Evolutionary conservation across 2,797 vertebrate species (phyloP), one percentile per base, ranked within the genome.

Genomic region (Poeciliopsis paucimaculata): DNA sequence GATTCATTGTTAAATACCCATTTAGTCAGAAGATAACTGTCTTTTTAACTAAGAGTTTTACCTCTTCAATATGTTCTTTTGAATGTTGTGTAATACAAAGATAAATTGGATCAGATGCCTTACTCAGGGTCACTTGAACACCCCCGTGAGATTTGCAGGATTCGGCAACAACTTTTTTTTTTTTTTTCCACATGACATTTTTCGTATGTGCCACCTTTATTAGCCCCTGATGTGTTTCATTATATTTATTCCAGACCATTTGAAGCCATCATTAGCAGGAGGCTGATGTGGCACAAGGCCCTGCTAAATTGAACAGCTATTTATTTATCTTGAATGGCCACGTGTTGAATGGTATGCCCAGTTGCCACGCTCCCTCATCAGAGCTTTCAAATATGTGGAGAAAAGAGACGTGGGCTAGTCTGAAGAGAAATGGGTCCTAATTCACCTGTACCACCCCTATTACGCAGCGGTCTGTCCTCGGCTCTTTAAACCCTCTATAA

Each of bases 401-500:
- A 80, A 79, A 86, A 77, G 72, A 82, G 76, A 84, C 77, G 82
- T 87, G 81, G 84, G 85, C 84, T 53, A 77, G 81, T 84, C 79
- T 76, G 82, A 73, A 73, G 88, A 82, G 82, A 83, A 64, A 84
- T 75, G 77, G 85, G 81, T 82, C 78, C 87, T 82, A 75, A 87
- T 93, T 88, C 91, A 93, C 90, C 89, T 91, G 91, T 87, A 90
- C 83, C 83, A 73, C 78, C 81, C 76, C 82, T 79, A 78, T 82
- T 85, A 83, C 77, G 88, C 80, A 81, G 80, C 90, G 82, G 79
- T 76, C 76, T 83, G 79, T 87, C 86, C 51, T 81, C 81, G 70
- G 84, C 82, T 90, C 91, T 95, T 95, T 92, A 92, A 94, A 92
- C 91, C 89, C 73, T 90, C 81, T 91, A 85, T 92, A 91, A 91